These are phyloP conservation scores for Smittia aterrima DNA, from an alignment of 2,888 invertebrate genomes.

Conservation along the genomic window DNA sequence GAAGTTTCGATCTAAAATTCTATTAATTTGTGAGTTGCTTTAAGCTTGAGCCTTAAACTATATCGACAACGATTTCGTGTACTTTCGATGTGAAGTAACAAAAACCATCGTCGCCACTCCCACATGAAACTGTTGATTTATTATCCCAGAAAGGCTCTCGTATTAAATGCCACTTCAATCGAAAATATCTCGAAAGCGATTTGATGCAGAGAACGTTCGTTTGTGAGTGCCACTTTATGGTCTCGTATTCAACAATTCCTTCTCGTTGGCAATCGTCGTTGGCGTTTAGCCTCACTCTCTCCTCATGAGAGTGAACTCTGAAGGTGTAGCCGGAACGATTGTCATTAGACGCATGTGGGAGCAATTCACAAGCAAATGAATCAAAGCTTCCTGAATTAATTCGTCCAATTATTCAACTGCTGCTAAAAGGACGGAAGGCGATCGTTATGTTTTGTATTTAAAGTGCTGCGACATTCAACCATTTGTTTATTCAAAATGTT, in stretches of 20 bases:
- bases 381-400: slow-evolving; percentile 8
- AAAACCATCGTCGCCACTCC: not conserved
- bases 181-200: not conserved
- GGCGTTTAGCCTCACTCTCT: not conserved
- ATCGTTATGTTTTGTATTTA: not conserved
- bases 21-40: too few species aligned
- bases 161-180: slow-evolving; percentile 11
- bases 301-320: not conserved
- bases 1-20: too few species aligned
- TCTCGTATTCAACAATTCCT: slow-evolving; percentile 33
- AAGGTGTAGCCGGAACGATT: not conserved
- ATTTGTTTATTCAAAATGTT: not conserved
- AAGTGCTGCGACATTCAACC: not conserved
- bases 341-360: slow-evolving; percentile 12
- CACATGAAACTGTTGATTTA: not conserved
- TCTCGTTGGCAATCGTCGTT: not conserved
- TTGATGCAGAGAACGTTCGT: slow-evolving; percentile 6
- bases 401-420: slow-evolving; percentile 20
- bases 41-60: too few species aligned
- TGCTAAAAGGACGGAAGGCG: not conserved
- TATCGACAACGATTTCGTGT: too few species aligned
- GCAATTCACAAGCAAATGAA: slow-evolving; percentile 16
- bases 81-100: too few species aligned
- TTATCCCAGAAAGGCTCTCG: not conserved
- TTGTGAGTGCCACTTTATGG: not conserved